phyloP scores from a whole-genome alignment of 1,140 invertebrate genomes.

The Drosophila parvula region DNA sequence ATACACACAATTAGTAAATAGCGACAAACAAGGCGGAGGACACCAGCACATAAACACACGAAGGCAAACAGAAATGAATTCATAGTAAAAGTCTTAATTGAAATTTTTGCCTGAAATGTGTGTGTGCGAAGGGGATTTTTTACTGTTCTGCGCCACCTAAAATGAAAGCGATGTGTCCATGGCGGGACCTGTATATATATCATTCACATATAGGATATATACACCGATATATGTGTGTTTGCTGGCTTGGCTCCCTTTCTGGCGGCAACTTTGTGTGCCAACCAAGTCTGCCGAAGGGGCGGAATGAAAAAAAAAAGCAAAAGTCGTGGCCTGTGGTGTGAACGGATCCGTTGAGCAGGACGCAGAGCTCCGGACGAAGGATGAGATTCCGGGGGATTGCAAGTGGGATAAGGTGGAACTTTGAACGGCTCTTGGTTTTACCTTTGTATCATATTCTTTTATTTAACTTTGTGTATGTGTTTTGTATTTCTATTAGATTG shows the following conservation, averaged over 20 bases:
- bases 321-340: conserved; percentile 64
- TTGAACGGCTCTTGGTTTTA: conserved; percentile 67
- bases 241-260: conserved; percentile 1
- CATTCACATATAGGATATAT: conserved; percentile 46
- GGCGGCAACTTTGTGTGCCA: conserved; percentile 69
- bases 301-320: conserved; percentile 39
- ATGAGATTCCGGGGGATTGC: conserved; percentile 24
- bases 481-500: conserved; percentile 57
- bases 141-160: conserved; percentile 63
- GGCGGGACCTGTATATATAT: conserved; percentile 46
- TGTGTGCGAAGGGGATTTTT: conserved; percentile 68
- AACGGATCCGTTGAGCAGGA: conserved; percentile 48
- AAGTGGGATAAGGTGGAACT: conserved; percentile 31
- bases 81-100: conserved; percentile 81
- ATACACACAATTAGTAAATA: conserved; percentile 26
- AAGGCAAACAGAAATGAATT: conserved; percentile 69
- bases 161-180: conserved; percentile 66
- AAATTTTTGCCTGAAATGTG: conserved; percentile 78
- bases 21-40: conserved; percentile 46
- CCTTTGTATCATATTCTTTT: conserved; percentile 61
- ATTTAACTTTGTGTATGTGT: conserved; percentile 44
- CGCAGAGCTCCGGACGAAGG: conserved; percentile 10
- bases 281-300: conserved; percentile 20
- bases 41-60: conserved; percentile 28
- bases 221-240: conserved; percentile 18